Evolutionary conservation across 2,113 vertebrate species (phyloP).

Genomic region (Sminthopsis crassicaudata): DNA sequence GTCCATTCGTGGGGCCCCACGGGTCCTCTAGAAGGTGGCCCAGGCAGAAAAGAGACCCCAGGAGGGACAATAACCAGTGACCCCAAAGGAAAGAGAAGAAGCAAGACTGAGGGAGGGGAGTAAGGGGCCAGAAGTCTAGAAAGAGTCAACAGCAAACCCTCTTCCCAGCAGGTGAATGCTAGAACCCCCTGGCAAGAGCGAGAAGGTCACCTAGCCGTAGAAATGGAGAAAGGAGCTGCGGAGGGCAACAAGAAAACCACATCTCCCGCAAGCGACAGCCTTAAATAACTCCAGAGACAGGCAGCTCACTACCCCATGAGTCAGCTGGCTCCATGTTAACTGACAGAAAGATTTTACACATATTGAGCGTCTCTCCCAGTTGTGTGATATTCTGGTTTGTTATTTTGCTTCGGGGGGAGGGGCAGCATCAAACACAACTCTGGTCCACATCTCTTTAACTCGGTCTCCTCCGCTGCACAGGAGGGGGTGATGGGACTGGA

Average conservation of each 20-base stretch:
- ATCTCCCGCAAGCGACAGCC: not conserved
- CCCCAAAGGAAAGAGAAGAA: not conserved
- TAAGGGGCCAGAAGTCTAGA: too few species aligned
- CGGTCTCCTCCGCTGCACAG: not conserved
- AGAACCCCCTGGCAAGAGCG: too few species aligned
- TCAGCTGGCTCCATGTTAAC: not conserved
- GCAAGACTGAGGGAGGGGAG: not conserved
- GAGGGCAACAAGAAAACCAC: not conserved
- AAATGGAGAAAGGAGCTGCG: too few species aligned
- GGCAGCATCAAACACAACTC: not conserved
- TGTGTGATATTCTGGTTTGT: not conserved
- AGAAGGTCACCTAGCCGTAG: too few species aligned
- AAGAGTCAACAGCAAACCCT: too few species aligned
- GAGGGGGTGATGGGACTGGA: not conserved
- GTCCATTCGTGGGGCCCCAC: too few species aligned
- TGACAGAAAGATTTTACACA: not conserved
- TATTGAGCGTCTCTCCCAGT: not conserved
- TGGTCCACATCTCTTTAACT: not conserved
- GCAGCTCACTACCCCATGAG: not conserved
- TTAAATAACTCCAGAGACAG: not conserved
- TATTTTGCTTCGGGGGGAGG: not conserved
- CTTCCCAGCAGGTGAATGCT: too few species aligned
- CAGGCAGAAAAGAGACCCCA: not conserved
- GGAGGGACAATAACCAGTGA: too few species aligned
- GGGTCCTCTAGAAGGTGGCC: not conserved